Conservation (phyloP, 2,797 vertebrate species). For the Poeciliopsis paucimaculata region DNA sequence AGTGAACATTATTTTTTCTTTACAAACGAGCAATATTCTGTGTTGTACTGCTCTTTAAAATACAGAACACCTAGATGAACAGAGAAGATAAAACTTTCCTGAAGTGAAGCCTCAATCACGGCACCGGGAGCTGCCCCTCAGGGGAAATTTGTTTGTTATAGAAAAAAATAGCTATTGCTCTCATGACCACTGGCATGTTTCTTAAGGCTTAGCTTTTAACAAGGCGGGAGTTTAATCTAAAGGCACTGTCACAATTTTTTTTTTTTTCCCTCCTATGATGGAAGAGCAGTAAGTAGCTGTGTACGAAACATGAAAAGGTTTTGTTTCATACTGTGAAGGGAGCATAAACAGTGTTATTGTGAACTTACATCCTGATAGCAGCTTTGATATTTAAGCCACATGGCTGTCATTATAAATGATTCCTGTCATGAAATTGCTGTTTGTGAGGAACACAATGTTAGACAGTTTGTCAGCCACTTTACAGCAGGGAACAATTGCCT, state of each 20-base stretch:
- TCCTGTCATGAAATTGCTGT: conserved; percentile 62
- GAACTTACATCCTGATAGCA: conserved; percentile 48
- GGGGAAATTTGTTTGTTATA: background rate
- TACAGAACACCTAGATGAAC: conserved; percentile 3
- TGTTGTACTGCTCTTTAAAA: background rate
- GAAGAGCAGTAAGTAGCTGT: conserved; percentile 33
- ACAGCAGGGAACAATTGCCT: conserved; percentile 57
- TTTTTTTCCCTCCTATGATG: conserved; percentile 20
- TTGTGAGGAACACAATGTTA: conserved; percentile 53
- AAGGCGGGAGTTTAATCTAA: conserved; percentile 4
- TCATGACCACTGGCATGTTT: background rate
- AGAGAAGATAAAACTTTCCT: conserved; percentile 9
- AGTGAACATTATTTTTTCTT: background rate
- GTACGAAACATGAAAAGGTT: conserved; percentile 40
- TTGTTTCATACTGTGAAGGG: conserved; percentile 22
- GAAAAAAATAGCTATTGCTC: background rate
- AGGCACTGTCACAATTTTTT: conserved; percentile 12
- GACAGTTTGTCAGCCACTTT: conserved; percentile 66
- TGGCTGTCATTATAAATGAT: conserved; percentile 59
- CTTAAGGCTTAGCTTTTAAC: conserved; percentile 7
- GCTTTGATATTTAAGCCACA: conserved; percentile 61
- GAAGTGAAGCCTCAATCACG: background rate
- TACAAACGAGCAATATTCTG: background rate
- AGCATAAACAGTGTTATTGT: conserved; percentile 45
- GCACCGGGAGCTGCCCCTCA: conserved; percentile 3